Base-by-base conservation (phyloP, 2,113 vertebrate genomes). In the Gasterosteus nipponicus region DNA sequence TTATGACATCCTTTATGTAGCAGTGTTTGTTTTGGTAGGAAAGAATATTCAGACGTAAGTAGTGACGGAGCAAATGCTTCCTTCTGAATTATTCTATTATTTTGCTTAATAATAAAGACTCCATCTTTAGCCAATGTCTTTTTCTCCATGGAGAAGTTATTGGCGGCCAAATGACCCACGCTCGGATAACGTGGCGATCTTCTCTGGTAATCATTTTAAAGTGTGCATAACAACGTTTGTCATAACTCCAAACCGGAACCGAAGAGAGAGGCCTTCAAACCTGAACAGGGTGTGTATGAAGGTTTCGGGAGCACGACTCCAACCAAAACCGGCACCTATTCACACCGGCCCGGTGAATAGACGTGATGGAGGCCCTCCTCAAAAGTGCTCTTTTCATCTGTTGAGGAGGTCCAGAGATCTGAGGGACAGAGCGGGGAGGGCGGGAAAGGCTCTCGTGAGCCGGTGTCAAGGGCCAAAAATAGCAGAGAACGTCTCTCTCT, bases 151-250 rank as follows among this genome's bases (percentile, higher is more conserved):
- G 49, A 91, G 75, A 86, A 89, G 83, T 92, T 93, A 93, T 92
- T 86, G 89, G 91, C 89, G 89, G 89, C 92, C 94, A 96, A 96
- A 95, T 94, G 94, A 95, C 89, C 94, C 93, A 77, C 86, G 91
- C 88, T 91, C 81, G 94, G 93, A 96, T 96, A 97, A 96, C 94
- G 96, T 74, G 90, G 92, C 91, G 22, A 88, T 89, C 91, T 93
- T 91, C 93, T 95, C 93, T 73, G 93, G 91, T 91, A 95, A 95
- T 93, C 95, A 96, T 92, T 93, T 90, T 87, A 94, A 93, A 91
- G 89, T 86, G 83, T 91, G 91, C 90, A 87, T 87, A 92, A 90
- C 88, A 94, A 93, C 14, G 85, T 89, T 90, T 94, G 90, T 91
- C 93, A 92, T 94, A 92, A 93, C 87, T 95, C 93, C 86, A 87